Evolutionary conservation across 2,888 invertebrate genomes (phyloP).

Genomic region (Trichacis sp.): DNA sequence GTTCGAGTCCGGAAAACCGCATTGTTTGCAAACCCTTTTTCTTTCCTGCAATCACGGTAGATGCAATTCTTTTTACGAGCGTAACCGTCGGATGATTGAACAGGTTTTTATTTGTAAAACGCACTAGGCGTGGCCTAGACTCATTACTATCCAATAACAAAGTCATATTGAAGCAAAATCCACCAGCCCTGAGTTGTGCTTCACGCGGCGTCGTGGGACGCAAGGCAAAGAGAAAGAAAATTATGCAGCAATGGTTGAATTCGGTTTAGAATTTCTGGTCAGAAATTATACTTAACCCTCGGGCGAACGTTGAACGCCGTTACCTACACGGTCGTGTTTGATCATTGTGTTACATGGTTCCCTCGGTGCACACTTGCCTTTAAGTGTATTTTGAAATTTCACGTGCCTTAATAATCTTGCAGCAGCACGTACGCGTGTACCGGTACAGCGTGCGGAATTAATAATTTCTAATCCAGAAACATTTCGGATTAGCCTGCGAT

Average conservation of each 20-base stretch:
- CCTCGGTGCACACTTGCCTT: slow-evolving; percentile 58
- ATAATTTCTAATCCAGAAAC: slow-evolving; percentile 31
- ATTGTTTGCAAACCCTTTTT: not conserved
- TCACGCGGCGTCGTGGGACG: slow-evolving; percentile 17
- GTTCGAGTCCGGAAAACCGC: not conserved
- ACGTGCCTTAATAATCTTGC: slow-evolving; percentile 56
- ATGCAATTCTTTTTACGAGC: slow-evolving; percentile 4
- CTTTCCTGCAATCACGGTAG: not conserved
- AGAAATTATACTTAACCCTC: slow-evolving; percentile 45
- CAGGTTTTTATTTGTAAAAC: slow-evolving; percentile 28
- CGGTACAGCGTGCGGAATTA: slow-evolving; percentile 26
- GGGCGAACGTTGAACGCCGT: slow-evolving; percentile 30
- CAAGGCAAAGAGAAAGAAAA: slow-evolving; percentile 39
- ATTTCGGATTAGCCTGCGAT: slow-evolving; percentile 23
- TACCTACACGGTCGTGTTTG: slow-evolving; percentile 52
- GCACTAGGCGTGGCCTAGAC: not conserved
- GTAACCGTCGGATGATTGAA: slow-evolving; percentile 24
- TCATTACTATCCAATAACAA: slow-evolving; percentile 13
- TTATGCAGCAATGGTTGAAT: slow-evolving; percentile 38
- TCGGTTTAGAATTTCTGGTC: slow-evolving; percentile 40
- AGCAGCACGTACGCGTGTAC: slow-evolving; percentile 31
- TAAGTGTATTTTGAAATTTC: slow-evolving; percentile 64
- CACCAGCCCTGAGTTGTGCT: slow-evolving; percentile 14
- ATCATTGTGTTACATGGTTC: slow-evolving; percentile 63
- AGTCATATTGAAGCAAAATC: slow-evolving; percentile 5